Conservation (phyloP, 2,113 vertebrate species). For the Synchiropus splendidus region DNA sequence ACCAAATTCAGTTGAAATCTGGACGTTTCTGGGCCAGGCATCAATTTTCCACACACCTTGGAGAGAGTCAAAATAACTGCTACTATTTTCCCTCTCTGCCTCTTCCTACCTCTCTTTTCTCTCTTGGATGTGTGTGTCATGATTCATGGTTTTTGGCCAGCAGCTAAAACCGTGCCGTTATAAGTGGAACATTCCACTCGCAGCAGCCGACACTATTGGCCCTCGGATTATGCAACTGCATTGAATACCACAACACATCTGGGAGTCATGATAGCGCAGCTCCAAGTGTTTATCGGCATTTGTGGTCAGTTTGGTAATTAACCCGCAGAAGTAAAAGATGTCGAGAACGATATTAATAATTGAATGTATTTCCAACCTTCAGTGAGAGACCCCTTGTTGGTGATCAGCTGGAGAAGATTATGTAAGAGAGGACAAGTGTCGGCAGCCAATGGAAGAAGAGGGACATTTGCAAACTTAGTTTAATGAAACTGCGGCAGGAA, state of each 20-base stretch:
- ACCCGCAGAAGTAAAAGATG: too few relatives aligned
- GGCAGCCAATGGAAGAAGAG: too few relatives aligned
- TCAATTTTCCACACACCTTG: not conserved
- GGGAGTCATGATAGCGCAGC: conserved; percentile 2
- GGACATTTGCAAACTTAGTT: too few relatives aligned
- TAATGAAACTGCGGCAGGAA: too few relatives aligned
- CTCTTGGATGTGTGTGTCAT: conserved; percentile 31
- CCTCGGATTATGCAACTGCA: conserved; percentile 33
- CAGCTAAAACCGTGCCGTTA: conserved; percentile 19
- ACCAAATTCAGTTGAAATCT: conserved; percentile 6
- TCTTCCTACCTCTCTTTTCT: conserved; percentile 9
- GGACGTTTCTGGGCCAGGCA: conserved; percentile 1
- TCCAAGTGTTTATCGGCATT: not conserved
- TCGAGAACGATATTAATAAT: too few relatives aligned
- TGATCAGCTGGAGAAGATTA: too few relatives aligned
- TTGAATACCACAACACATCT: conserved; percentile 10
- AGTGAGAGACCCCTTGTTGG: too few relatives aligned
- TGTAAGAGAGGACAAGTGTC: too few relatives aligned
- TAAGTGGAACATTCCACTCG: conserved; percentile 47
- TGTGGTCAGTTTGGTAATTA: not conserved
- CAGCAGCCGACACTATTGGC: conserved; percentile 26
- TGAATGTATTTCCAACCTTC: too few relatives aligned
- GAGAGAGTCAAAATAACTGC: not conserved
- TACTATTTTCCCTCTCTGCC: conserved; percentile 8
- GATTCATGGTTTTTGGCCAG: conserved; percentile 43